Evolutionary conservation across 37 sponge, comb jelly and placozoan genomes (phyloP).

Genomic region (Cliona cf. orientalis): DNA sequence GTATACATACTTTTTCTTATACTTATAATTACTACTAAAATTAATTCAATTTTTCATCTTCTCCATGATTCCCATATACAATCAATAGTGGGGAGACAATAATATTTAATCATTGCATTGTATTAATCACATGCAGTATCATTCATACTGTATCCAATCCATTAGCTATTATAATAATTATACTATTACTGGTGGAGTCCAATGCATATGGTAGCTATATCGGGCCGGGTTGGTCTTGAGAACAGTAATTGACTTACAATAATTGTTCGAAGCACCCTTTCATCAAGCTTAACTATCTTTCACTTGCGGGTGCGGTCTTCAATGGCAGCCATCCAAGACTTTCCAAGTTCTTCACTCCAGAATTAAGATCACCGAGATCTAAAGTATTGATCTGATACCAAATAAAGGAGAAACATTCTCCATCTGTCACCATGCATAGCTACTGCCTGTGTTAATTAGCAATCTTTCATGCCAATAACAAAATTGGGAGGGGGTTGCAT

Average conservation of each 20-base stretch:
- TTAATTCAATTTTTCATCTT: background rate
- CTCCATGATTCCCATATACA: no score
- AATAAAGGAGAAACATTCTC: slow-evolving; percentile 70
- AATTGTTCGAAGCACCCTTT: slow-evolving; percentile 34
- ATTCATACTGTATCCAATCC: no score
- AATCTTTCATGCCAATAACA: no score
- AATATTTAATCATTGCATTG: no score
- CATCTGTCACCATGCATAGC: slow-evolving; percentile 76
- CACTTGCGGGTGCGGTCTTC: background rate
- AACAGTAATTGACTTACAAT: slow-evolving; percentile 35
- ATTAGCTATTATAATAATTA: no score
- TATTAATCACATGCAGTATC: no score
- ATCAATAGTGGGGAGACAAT: no score
- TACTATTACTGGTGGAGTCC: background rate
- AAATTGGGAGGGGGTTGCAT: no score
- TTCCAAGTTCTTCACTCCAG: slow-evolving; percentile 69
- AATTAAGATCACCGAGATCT: slow-evolving; percentile 20
- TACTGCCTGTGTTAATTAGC: no score
- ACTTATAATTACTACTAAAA: no score
- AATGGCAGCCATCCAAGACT: slow-evolving; percentile 40
- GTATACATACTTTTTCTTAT: no score
- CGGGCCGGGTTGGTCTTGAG: background rate
- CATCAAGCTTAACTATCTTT: slow-evolving; percentile 9
- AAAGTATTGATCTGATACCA: slow-evolving; percentile 81
- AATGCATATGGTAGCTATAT: background rate